Evolutionary conservation across 2,113 vertebrate species (phyloP).

Genomic region (Scartelaos histophorus): DNA sequence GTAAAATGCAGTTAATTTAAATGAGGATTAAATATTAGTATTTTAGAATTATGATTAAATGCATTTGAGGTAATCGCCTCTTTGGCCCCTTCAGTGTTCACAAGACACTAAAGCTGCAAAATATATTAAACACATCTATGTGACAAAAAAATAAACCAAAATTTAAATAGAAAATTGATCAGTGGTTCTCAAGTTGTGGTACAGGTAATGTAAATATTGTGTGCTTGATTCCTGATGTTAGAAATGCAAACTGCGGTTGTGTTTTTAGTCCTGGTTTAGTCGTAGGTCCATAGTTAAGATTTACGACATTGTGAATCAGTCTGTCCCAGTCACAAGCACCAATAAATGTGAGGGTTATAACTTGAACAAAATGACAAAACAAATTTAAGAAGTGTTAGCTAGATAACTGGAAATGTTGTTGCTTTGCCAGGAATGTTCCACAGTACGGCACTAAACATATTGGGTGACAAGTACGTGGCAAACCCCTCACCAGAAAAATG

Average conservation of each 20-base stretch:
- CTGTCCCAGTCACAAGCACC: too few relatives aligned
- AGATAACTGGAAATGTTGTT: not conserved
- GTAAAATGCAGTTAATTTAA: conserved; percentile 5
- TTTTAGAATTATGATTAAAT: not conserved
- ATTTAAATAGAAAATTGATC: not conserved
- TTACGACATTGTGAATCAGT: too few relatives aligned
- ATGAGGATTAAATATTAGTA: not conserved
- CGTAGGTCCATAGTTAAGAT: too few relatives aligned
- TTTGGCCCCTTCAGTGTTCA: conserved; percentile 41
- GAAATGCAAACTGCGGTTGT: too few relatives aligned
- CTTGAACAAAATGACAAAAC: too few relatives aligned
- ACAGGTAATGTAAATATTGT: not conserved
- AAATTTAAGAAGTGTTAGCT: too few relatives aligned
- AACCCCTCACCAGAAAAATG: not conserved
- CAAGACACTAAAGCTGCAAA: conserved; percentile 9
- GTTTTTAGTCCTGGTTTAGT: too few relatives aligned
- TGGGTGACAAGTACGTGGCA: not conserved
- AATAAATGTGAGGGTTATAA: too few relatives aligned
- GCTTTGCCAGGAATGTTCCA: not conserved
- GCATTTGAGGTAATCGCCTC: conserved; percentile 41
- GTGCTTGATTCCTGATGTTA: too few relatives aligned
- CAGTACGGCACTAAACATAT: not conserved
- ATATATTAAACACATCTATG: not conserved
- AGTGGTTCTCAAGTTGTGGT: not conserved
- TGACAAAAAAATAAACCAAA: not conserved